These are phyloP conservation scores for Hyphantria cunea DNA, from an alignment of 1,140 invertebrate genomes.

Conservation along the genomic window DNA sequence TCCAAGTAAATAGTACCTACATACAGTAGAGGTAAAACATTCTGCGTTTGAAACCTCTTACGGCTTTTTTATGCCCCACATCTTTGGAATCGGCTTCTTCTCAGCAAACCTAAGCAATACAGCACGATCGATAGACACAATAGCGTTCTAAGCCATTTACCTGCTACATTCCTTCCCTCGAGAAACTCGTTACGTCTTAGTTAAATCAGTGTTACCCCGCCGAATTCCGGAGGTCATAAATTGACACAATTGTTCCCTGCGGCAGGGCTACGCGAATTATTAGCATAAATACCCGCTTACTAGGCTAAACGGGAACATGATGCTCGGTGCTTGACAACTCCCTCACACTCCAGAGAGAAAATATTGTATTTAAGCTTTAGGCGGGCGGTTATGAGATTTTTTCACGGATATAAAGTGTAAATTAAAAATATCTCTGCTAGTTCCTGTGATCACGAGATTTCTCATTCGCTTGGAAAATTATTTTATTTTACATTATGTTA, in stretches of 20 bases:
- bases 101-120: background rate
- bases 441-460: background rate
- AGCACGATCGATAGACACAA: conserved; percentile 2
- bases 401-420: background rate
- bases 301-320: conserved; percentile 41
- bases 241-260: conserved; percentile 49
- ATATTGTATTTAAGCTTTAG: conserved; percentile 20
- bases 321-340: conserved; percentile 16
- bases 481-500: no score
- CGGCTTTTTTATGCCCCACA: no score
- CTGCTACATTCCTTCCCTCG: conserved; percentile 7
- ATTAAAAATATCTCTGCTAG: background rate
- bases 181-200: conserved; percentile 33
- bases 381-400: conserved; percentile 1
- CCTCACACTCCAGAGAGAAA: conserved; percentile 11
- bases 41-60: no score
- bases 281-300: conserved; percentile 56
- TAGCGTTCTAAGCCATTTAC: conserved; percentile 4
- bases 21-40: no score
- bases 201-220: conserved; percentile 44
- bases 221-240: conserved; percentile 48
- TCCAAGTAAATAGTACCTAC: no score
- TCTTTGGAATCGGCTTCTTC: no score
- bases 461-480: no score
- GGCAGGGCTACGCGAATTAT: conserved; percentile 37